Conservation (phyloP, 2,888 invertebrate genomes). For the Eupsilia transversa region DNA sequence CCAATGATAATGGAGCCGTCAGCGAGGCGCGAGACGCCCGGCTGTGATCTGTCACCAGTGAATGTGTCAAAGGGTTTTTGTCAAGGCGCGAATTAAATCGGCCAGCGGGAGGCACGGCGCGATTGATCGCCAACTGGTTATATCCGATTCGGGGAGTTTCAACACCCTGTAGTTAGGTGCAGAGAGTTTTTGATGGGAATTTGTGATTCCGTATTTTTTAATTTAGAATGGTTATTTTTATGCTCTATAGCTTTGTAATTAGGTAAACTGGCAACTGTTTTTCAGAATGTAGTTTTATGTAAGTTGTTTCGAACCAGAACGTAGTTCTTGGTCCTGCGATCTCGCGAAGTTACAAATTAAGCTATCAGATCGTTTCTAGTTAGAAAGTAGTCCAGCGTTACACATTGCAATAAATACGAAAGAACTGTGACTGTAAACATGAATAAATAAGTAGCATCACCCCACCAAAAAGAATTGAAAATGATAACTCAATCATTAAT, state of each 20-base stretch:
- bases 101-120: conserved; percentile 85
- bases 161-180: conserved; percentile 39
- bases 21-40: conserved; percentile 83
- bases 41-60: conserved; percentile 86
- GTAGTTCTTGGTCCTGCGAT: not conserved
- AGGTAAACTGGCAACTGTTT: not conserved
- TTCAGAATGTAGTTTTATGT: not conserved
- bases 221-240: not conserved
- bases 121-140: conserved; percentile 82
- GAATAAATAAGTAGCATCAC: conserved; percentile 14
- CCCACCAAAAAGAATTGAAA: conserved; percentile 45
- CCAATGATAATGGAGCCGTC: conserved; percentile 83
- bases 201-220: not conserved
- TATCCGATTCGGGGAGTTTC: conserved; percentile 56
- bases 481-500: conserved; percentile 74
- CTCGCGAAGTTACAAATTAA: not conserved
- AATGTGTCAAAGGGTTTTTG: conserved; percentile 88
- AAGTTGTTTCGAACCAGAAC: not conserved
- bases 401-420: not conserved
- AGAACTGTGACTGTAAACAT: not conserved
- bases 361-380: not conserved
- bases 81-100: conserved; percentile 87
- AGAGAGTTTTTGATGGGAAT: conserved; percentile 19
- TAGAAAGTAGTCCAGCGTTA: not conserved
- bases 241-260: not conserved